phyloP scores from a whole-genome alignment of 2,797 vertebrate genomes.

The Agapornis canus region DNA sequence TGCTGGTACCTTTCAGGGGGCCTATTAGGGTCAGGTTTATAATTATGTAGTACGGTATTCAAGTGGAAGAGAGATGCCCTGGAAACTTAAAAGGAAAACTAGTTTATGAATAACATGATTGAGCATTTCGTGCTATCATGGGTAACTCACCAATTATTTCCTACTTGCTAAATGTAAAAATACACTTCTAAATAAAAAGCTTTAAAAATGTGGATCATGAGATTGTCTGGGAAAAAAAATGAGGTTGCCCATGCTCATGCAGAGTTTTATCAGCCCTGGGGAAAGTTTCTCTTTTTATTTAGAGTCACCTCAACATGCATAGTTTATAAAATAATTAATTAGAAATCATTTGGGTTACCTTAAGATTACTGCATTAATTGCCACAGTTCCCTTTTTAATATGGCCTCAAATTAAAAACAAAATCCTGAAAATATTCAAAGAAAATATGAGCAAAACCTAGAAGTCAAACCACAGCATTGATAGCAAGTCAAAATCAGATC shows the following conservation, averaged over 20 bases:
- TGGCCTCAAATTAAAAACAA: background rate
- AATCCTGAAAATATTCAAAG: background rate
- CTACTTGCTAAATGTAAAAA: background rate
- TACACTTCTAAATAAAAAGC: background rate
- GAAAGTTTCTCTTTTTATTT: constrained; percentile 1
- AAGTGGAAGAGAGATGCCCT: background rate
- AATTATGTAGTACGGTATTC: constrained; percentile 2
- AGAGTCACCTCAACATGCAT: background rate
- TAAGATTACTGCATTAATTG: background rate
- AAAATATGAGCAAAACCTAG: background rate
- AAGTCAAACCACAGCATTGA: background rate
- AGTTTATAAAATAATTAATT: background rate
- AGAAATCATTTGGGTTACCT: background rate
- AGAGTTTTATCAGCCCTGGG: background rate
- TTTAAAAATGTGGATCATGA: background rate
- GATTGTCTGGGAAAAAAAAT: background rate
- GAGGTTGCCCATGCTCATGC: background rate
- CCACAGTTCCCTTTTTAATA: background rate
- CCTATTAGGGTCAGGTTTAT: background rate
- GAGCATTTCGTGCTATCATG: background rate
- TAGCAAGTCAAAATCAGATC: background rate
- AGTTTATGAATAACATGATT: constrained; percentile 17
- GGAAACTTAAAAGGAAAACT: constrained; percentile 19
- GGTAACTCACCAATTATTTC: constrained; percentile 32
- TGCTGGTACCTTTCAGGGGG: constrained; percentile 34